Percentiles rank a stretch among this genome's conserved stretches.
These are phyloP conservation scores for Octonoba sinensis DNA, from an alignment of 2,888 invertebrate genomes.

Conservation along the genomic window DNA sequence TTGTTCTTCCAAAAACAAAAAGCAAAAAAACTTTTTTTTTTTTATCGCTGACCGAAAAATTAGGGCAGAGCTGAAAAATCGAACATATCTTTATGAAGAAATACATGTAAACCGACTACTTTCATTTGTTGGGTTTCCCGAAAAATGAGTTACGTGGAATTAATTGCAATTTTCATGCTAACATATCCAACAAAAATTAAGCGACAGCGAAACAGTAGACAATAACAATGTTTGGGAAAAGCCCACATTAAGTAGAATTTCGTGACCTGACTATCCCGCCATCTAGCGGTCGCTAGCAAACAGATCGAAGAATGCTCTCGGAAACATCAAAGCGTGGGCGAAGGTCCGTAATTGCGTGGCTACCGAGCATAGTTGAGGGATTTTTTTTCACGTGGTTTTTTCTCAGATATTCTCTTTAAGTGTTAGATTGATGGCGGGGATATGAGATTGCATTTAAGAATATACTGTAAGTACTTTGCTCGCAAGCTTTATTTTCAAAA, in stretches of 20 bases:
- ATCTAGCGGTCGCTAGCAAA: slow-evolving; percentile 36
- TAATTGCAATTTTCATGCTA: slow-evolving; percentile 63
- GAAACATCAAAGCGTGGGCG: slow-evolving; percentile 39
- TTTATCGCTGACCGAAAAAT: no score
- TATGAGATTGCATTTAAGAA: no score
- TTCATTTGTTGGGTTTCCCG: no score
- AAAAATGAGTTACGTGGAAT: slow-evolving; percentile 13
- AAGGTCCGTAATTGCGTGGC: slow-evolving; percentile 40
- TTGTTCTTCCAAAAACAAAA: no score
- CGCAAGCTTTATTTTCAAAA: no score
- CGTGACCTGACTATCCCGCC: slow-evolving; percentile 54
- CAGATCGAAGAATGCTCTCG: slow-evolving; percentile 50
- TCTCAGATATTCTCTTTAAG: neutral
- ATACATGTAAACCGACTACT: no score
- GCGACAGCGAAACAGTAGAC: slow-evolving; percentile 24
- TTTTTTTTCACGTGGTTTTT: slow-evolving; percentile 29
- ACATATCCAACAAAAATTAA: neutral
- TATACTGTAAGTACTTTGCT: no score
- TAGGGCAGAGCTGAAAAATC: no score
- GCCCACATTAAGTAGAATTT: slow-evolving; percentile 52
- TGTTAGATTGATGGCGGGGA: neutral
- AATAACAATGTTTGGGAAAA: slow-evolving; percentile 49
- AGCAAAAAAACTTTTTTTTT: no score
- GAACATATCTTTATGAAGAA: no score
- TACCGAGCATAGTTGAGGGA: slow-evolving; percentile 28